Conservation (phyloP, 1,140 invertebrate genomes). For the Drosophila insularis region DNA sequence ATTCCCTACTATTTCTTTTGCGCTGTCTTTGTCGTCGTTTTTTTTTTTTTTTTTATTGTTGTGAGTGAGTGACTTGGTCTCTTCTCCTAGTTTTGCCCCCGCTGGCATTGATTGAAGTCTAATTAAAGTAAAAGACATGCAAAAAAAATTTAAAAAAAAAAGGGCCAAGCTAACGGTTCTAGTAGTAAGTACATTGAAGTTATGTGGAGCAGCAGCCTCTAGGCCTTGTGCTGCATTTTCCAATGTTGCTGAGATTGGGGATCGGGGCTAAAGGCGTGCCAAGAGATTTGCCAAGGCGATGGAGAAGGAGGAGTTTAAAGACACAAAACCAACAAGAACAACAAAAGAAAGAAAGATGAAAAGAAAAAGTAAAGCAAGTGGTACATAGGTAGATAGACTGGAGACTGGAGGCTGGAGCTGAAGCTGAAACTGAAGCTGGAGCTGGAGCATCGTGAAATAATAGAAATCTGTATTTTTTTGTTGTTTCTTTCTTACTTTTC, state of each 20-base stretch:
- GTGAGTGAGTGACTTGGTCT: constrained; percentile 21
- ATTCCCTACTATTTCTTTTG: constrained; percentile 45
- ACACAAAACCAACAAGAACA: not conserved
- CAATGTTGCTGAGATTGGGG: constrained; percentile 18
- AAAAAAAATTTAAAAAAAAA: constrained; percentile 10
- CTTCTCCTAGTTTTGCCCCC: constrained; percentile 43
- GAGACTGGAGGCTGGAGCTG: constrained; percentile 15
- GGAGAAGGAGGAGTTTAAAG: not conserved
- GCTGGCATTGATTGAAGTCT: constrained; percentile 78
- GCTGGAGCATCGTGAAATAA: constrained; percentile 23
- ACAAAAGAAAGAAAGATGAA: not conserved
- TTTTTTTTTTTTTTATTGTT: constrained; percentile 29
- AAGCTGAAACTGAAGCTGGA: not conserved
- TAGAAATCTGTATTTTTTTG: constrained; percentile 52
- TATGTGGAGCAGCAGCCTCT: constrained; percentile 62
- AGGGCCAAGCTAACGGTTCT: constrained; percentile 48
- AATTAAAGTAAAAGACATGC: constrained; percentile 68
- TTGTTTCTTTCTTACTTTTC: constrained; percentile 11
- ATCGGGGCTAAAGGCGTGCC: constrained; percentile 40
- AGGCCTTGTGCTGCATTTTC: constrained; percentile 24
- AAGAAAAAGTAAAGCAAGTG: constrained; percentile 43
- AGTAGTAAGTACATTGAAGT: constrained; percentile 18
- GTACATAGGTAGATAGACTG: not conserved
- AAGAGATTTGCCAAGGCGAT: constrained; percentile 27
- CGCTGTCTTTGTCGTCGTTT: not conserved